phyloP scores from a whole-genome alignment of 2,888 invertebrate genomes.

The Disparrhopalites patrizii region DNA sequence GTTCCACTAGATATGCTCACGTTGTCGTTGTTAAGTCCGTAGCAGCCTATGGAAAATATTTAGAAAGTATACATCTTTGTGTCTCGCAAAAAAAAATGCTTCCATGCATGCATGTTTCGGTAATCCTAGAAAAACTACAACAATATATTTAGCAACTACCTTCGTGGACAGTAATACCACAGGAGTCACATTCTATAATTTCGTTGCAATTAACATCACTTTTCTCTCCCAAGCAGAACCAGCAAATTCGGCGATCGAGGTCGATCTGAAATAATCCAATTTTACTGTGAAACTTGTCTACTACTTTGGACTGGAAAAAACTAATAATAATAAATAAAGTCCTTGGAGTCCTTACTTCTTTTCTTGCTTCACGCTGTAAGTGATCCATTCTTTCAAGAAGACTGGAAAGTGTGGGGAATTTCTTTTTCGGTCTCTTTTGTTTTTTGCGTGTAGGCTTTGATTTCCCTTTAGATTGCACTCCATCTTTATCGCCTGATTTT shows the following conservation, averaged over 20 bases:
- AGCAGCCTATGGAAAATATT: conserved; percentile 66
- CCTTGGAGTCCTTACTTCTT: conserved; percentile 12
- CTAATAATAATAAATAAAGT: background rate
- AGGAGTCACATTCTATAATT: conserved; percentile 95
- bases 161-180: conserved; percentile 95
- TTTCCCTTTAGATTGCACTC: conserved; percentile 1
- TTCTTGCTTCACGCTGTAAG: conserved; percentile 13
- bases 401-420: conserved; percentile 16
- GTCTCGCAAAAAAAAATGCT: no score
- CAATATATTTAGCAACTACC: conserved; percentile 55
- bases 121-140: background rate
- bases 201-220: conserved; percentile 93
- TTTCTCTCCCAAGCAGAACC: conserved; percentile 86
- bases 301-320: no score
- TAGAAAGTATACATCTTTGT: conserved; percentile 5
- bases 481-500: conserved; percentile 15
- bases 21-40: conserved; percentile 87
- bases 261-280: conserved; percentile 11
- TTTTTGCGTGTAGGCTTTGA: background rate
- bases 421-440: background rate
- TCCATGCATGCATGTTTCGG: no score
- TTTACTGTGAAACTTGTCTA: no score
- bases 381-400: conserved; percentile 4
- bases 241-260: conserved; percentile 67
- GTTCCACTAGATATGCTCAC: conserved; percentile 82